Conservation (phyloP, 2,888 invertebrate genomes). For the Hydrotaea diabolus region DNA sequence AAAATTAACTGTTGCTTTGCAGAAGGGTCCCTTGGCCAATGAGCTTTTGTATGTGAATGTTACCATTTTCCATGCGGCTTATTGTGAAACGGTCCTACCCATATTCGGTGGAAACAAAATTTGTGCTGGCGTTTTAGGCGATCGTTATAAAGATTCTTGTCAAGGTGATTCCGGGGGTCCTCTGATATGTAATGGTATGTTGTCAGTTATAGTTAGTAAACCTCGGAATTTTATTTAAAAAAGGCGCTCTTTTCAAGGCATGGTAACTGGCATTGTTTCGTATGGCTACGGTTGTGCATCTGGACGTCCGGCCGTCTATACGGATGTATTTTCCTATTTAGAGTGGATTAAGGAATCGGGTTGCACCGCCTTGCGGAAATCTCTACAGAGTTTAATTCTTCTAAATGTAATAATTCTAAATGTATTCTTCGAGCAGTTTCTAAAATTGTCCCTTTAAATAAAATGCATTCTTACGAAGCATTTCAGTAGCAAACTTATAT, state of each 20-base stretch:
- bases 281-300: slow-evolving; percentile 71
- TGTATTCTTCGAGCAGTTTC: background rate
- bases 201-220: background rate
- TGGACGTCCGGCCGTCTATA: slow-evolving; percentile 68
- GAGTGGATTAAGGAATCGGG: slow-evolving; percentile 68
- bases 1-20: no score
- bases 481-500: no score
- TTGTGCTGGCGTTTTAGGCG: slow-evolving; percentile 68
- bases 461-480: background rate
- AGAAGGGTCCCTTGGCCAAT: slow-evolving; percentile 67
- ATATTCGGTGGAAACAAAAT: slow-evolving; percentile 65
- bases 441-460: background rate
- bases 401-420: no score
- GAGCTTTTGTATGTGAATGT: slow-evolving; percentile 70
- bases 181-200: slow-evolving; percentile 65
- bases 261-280: slow-evolving; percentile 71
- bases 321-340: slow-evolving; percentile 68
- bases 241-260: background rate
- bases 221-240: background rate
- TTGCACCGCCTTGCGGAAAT: background rate
- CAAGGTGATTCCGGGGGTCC: slow-evolving; percentile 75
- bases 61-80: slow-evolving; percentile 30
- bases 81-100: slow-evolving; percentile 51
- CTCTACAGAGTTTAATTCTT: background rate
- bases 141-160: slow-evolving; percentile 70